These are phyloP conservation scores for Peromyscus attwateri DNA, from an alignment of 2,797 vertebrate genomes.

Conservation along the genomic window DNA sequence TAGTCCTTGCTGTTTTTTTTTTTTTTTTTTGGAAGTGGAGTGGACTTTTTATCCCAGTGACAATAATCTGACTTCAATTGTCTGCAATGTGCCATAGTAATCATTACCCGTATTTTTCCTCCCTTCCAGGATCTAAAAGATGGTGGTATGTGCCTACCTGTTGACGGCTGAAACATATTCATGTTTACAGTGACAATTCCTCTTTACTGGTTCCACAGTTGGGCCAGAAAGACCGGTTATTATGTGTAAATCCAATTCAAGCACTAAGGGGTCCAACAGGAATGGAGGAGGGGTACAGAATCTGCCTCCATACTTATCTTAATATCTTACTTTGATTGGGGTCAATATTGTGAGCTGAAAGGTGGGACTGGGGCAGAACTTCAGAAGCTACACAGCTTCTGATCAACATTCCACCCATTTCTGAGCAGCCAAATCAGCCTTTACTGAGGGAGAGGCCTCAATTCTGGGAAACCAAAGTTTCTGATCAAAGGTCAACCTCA, in stretches of 20 bases:
- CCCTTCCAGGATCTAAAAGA: not conserved
- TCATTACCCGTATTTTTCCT: not conserved
- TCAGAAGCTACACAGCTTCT: not conserved
- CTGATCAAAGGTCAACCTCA: constrained; percentile 72
- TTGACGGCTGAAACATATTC: not conserved
- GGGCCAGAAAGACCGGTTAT: not conserved
- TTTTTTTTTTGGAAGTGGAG: not conserved
- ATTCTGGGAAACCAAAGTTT: constrained; percentile 67
- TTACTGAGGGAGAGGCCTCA: constrained; percentile 35
- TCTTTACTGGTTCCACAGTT: not conserved
- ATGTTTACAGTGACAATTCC: not conserved
- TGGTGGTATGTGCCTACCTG: not conserved
- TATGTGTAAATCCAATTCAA: not conserved
- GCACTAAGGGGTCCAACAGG: not conserved
- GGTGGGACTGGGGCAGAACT: not conserved
- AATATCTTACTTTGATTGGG: not conserved
- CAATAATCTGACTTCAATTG: not conserved
- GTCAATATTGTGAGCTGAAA: not conserved
- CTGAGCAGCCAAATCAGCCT: constrained; percentile 39
- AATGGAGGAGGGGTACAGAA: no score
- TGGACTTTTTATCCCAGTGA: not conserved
- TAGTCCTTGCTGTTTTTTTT: not conserved
- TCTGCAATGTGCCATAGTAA: not conserved
- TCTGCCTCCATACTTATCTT: not conserved
- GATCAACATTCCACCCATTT: constrained; percentile 51